Evolutionary conservation across 2,888 invertebrate species (phyloP), one percentile per base, ranked within the genome.

Genomic region (Sphinx pinastri): DNA sequence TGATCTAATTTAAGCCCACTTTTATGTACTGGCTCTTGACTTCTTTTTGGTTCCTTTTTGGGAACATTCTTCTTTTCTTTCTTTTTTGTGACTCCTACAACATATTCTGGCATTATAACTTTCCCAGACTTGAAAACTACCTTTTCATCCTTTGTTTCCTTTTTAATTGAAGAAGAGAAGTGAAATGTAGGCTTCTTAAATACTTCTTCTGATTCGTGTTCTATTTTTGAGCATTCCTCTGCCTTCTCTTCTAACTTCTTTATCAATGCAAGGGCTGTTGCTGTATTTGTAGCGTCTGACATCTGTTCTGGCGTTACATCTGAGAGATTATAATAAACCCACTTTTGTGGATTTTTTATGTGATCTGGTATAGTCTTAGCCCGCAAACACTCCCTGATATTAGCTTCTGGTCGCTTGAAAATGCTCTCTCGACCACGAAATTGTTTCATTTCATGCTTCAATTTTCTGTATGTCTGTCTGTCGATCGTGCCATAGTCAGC

Each of bases 101-200:
- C 95, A 94, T 97, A 97, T 81, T 98, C 97, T 0, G 98, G 97
- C 96, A 97, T 96, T 0, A 97, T 89, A 60, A 97, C 84, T 88
- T 97, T 97, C 70, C 95, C 96, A 73, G 95, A 95, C 80, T 95
- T 95, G 78, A 96, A 95, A 68, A 95, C 88, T 7, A 95, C 75
- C 75, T 88, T 88, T 63, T 86, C 82, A 72, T 85, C 84, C 68
- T 66, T 70, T 38, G 68, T 60, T 49, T 75, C 72, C 78, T 82
- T 87, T 82, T 88, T 89, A 2, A 91, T 74, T 31, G 83, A 83
- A 57, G 88, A 88, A 47, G 93, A 92, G 72, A 87, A 77, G 70
- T 86, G 76, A 81, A 93, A 91, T 74, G 90, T 85, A 6, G 94
- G 94, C 74, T 92, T 93, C 75, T 92, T 93, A 72, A 93, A 93